Evolutionary conservation across 2,113 vertebrate species (phyloP), one percentile per base, ranked within the genome.

Genomic region (Struthidea cinerea): DNA sequence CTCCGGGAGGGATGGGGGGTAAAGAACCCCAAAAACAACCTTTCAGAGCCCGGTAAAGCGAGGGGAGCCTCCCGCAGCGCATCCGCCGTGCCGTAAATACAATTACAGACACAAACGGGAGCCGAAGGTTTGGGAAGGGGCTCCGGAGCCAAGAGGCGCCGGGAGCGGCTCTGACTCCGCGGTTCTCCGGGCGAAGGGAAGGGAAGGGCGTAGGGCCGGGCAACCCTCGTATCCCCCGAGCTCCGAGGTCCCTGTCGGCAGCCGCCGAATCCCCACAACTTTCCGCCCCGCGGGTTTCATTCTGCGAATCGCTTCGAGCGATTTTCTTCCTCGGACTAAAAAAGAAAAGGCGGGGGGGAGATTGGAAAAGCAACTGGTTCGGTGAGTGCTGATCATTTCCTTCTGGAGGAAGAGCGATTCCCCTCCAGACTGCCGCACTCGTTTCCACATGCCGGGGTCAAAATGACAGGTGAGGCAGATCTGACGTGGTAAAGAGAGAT

Each of bases 21-120:
- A 13, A 28, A 41, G 46, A 5, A 4, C 3, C 10, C 70, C 32
- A 3, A 32, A 52, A 59, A 7, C 18, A 13, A 30, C 56, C 61
- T 11, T 14, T 27, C 4, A 15, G 37, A 44, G 3, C 27, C 6
- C 41, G 44, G 8, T 1, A 4, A 16, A 12, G 59, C 28, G 24
- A 10, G 47, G 22, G 33, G 11, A 55, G 50, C n/a, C 42, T 23
- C 49, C 78, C 4, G 23, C 65, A n/a, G 71, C 57, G 9, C 65
- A 5, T 35, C 63, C 18, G 27, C 55, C 61, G 2, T 0, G 12
- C 6, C 27, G 9, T 3, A 6, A 56, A 32, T 5, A 16, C 44
- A 9, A 15, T 23, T 5, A 2, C 15, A 19, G 52, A 3, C 26
- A 5, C 0, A 7, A 20, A 13, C 2, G 5, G 32, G 37, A 80